A percentile compares a stretch with the other conserved stretches of the same genome.
phyloP scores from a whole-genome alignment of 2,797 vertebrate species.

The Acanthurus lineatus region DNA sequence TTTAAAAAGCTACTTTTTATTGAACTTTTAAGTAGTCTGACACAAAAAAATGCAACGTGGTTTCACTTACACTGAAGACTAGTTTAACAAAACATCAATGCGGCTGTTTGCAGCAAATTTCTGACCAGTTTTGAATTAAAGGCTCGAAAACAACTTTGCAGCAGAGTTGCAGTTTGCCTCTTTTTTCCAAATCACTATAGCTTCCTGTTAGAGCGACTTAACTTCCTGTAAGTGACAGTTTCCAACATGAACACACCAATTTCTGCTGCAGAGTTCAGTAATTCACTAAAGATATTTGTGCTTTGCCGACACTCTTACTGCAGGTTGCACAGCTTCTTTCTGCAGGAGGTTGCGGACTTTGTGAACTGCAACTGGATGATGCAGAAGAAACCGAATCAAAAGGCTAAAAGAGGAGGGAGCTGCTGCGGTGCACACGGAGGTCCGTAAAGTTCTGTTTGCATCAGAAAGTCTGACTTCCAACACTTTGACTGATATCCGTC shows the following conservation, averaged over 20 bases:
- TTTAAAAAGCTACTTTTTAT: no score
- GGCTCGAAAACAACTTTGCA: neutral
- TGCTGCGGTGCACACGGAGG: neutral
- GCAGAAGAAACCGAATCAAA: no score
- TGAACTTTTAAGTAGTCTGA: no score
- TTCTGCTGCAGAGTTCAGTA: neutral
- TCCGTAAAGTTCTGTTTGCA: neutral
- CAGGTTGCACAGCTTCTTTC: no score
- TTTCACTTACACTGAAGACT: no score
- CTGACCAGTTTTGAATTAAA: neutral
- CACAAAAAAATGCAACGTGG: no score
- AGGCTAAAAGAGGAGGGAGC: neutral
- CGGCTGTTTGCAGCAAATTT: neutral
- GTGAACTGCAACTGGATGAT: no score
- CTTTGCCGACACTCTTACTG: no score
- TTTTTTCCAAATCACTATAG: neutral
- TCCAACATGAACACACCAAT: neutral
- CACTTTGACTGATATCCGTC: slow-evolving; percentile 28
- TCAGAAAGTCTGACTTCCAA: slow-evolving; percentile 35
- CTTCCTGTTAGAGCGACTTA: neutral
- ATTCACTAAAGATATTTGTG: no score
- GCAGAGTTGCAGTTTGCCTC: neutral
- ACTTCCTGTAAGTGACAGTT: neutral
- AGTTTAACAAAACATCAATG: neutral
- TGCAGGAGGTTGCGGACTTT: no score